phyloP scores from a whole-genome alignment of 1,140 invertebrate species.

The Saccostrea cuccullata region DNA sequence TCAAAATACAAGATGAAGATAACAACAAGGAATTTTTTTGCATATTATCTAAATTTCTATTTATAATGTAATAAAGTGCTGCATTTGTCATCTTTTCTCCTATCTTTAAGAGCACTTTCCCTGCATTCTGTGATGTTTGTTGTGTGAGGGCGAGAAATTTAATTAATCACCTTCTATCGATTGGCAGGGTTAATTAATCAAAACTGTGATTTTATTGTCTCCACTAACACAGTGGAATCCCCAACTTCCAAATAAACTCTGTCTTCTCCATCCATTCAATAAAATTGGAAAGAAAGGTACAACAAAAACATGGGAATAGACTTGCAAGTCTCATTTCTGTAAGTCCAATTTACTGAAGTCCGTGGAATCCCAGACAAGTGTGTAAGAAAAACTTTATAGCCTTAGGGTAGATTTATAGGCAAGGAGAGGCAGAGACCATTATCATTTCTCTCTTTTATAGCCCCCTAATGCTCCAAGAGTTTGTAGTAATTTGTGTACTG shows the following conservation, averaged over 20 bases:
- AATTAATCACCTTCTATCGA: neutral
- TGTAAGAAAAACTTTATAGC: neutral
- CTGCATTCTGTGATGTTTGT: neutral
- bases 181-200: neutral
- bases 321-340: neutral
- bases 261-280: neutral
- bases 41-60: too few species aligned
- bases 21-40: neutral
- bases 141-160: neutral
- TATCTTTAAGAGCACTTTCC: neutral
- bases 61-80: too few species aligned
- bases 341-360: neutral
- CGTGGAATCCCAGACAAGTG: neutral
- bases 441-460: neutral
- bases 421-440: conserved; percentile 1
- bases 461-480: conserved; percentile 1
- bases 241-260: neutral
- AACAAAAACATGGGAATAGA: neutral
- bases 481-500: neutral
- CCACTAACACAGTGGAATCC: neutral
- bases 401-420: neutral
- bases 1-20: neutral
- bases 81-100: neutral
- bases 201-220: neutral
- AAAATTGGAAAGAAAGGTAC: neutral